Conservation (phyloP, 2,797 vertebrate species). For the Cheracebus regulus region DNA sequence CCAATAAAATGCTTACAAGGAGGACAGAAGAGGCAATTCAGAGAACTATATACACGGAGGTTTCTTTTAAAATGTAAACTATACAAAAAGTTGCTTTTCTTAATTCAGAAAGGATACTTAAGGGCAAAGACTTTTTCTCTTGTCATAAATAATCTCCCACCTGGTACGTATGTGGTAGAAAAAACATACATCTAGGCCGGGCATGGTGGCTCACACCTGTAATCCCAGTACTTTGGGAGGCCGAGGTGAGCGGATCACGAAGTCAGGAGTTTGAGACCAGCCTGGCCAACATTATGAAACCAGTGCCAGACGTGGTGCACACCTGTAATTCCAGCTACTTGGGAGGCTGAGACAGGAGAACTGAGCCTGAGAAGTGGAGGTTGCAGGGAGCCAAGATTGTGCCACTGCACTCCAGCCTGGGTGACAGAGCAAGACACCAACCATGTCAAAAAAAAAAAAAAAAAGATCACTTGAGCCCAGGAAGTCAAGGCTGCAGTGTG, state of each 20-base stretch:
- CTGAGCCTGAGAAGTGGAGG: background rate
- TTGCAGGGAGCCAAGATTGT: background rate
- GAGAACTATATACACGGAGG: background rate
- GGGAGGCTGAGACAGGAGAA: background rate
- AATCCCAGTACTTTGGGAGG: too few species aligned
- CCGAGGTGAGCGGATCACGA: too few species aligned
- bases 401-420: too few species aligned
- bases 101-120: conserved; percentile 35
- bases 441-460: too few species aligned
- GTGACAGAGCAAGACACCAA: too few species aligned
- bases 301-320: background rate
- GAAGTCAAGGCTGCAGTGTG: too few species aligned
- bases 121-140: conserved; percentile 19
- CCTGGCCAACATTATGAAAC: background rate
- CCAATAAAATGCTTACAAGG: conserved; percentile 22
- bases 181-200: background rate
- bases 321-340: background rate
- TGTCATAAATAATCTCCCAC: conserved; percentile 23
- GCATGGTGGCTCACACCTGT: too few species aligned
- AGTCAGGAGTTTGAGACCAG: too few species aligned
- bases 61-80: background rate
- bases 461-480: too few species aligned
- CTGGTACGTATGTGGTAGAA: background rate
- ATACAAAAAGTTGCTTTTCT: conserved; percentile 12
- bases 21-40: background rate